These are phyloP conservation scores for Volucella zonaria DNA, from an alignment of 2,888 invertebrate species.

Conservation along the genomic window DNA sequence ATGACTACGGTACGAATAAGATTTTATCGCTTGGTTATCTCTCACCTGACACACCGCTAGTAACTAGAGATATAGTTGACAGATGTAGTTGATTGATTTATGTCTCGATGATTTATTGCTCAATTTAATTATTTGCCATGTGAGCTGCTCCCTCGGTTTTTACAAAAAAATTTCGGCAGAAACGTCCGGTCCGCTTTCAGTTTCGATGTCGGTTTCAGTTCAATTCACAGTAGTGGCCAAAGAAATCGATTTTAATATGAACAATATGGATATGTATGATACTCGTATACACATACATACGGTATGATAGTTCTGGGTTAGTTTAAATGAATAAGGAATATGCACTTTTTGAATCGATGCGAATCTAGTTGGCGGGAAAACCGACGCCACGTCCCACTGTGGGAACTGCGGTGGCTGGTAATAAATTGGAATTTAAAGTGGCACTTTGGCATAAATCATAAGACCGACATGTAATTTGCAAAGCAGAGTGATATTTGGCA, in stretches of 20 bases:
- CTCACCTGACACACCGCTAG: conserved; percentile 61
- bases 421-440: conserved; percentile 69
- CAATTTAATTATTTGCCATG: conserved; percentile 74
- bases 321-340: conserved; percentile 4
- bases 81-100: conserved; percentile 71
- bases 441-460: conserved; percentile 62
- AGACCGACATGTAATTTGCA: conserved; percentile 41
- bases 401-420: conserved; percentile 42
- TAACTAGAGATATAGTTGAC: conserved; percentile 59
- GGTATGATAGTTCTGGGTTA: too few species aligned
- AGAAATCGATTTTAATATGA: conserved; percentile 60
- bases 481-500: conserved; percentile 33
- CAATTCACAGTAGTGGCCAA: background rate
- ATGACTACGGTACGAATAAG: conserved; percentile 41
- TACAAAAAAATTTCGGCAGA: conserved; percentile 5
- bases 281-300: too few species aligned
- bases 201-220: too few species aligned
- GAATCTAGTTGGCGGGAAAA: conserved; percentile 10
- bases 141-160: conserved; percentile 25
- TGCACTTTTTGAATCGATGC: conserved; percentile 35
- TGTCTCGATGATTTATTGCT: conserved; percentile 72
- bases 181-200: conserved; percentile 18
- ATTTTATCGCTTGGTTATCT: conserved; percentile 62
- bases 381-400: conserved; percentile 26
- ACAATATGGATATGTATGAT: background rate